Evolutionary conservation across 1,140 invertebrate genomes (phyloP), one percentile per base, ranked within the genome.

Genomic region (Macrotrachela quadricornifera): DNA sequence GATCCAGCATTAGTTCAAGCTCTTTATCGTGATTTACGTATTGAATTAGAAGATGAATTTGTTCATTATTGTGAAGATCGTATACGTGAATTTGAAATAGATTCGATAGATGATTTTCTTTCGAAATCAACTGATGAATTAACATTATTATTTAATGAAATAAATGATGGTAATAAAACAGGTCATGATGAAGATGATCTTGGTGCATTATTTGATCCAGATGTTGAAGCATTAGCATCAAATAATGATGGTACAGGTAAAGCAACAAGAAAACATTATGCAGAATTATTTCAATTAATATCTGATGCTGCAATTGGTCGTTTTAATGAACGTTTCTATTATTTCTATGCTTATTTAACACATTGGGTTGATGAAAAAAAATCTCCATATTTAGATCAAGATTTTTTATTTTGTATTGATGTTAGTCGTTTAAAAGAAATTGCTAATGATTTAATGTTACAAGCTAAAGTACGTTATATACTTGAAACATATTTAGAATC

Each of bases 381-480:
- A 14, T 55, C 62, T 49, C 64, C 66, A n/a, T 60, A 63, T 30
- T 58, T 69, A 14, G 66, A 68, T 56, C 64, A 65, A 53, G 67
- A 70, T 58, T 60, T 70, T 38, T 64, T 68, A 57, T 70, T 68
- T 56, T 70, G 67, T 45, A 63, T 68, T 37, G 68, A 70, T 59
- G 63, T 66, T 17, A 65, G 65, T 49, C 66, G 68, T 46, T 66
- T 68, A 43, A 70, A 68, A 63, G 67, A 30, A 4, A 30, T 30
- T 30, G 21, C 21, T 30, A 30, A 30, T 30, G 21, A 30, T 30
- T 2, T 2, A 30, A 4, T 30, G 8, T 30, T 30, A 4, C 21
- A 30, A 30, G 3, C 2, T 4, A 30, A 30, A 30, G 21, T 30
- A 30, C 21, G 21, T 30, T 30, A 30, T 30, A 30, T 30, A 4